These are phyloP conservation scores for Octodonta nipae DNA, from an alignment of 2,888 invertebrate genomes.

Conservation along the genomic window DNA sequence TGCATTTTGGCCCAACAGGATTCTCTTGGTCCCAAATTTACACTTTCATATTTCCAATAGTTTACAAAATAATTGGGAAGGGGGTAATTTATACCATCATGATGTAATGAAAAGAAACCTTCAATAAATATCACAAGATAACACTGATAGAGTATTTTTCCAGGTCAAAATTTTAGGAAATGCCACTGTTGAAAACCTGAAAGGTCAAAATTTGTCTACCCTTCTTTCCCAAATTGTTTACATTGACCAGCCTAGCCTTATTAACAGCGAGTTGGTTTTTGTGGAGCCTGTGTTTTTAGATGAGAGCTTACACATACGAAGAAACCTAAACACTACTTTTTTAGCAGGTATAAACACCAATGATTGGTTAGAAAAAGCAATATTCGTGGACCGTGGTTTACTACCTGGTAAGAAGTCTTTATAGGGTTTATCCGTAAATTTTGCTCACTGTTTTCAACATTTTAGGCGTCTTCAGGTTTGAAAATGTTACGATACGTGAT, in stretches of 20 bases:
- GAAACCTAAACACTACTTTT: conserved; percentile 26
- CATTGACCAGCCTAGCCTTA: conserved; percentile 26
- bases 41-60: no score
- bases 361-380: conserved; percentile 34
- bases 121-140: no score
- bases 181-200: conserved; percentile 18
- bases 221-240: conserved; percentile 33
- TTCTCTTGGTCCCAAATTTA: no score
- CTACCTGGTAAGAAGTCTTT: conserved; percentile 21
- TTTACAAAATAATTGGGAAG: no score
- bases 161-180: conserved; percentile 27
- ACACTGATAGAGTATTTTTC: conserved; percentile 8
- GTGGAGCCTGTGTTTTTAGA: conserved; percentile 22
- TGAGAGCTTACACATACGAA: conserved; percentile 17
- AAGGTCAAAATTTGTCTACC: no score
- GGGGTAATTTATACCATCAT: no score
- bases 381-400: conserved; percentile 34
- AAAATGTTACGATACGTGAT: conserved; percentile 33
- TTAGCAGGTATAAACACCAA: no score
- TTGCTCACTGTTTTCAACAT: conserved; percentile 7
- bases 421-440: background rate
- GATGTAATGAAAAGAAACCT: no score
- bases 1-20: no score
- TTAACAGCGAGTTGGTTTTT: conserved; percentile 32
- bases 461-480: conserved; percentile 35